Conservation (phyloP, 2,797 vertebrate genomes). For the Amazona ochrocephala region DNA sequence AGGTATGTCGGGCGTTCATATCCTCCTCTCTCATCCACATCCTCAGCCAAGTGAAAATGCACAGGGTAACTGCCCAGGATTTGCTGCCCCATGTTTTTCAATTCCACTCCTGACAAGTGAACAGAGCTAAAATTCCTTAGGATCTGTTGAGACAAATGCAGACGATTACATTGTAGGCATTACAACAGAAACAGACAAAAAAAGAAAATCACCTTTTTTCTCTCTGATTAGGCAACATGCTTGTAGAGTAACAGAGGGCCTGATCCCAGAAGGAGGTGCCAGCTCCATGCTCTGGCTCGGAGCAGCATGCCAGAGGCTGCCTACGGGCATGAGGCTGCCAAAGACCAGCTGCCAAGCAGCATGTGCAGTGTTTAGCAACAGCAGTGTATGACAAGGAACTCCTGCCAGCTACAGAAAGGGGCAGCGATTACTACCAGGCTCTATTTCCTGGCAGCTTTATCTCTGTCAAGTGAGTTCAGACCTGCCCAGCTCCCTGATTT, state of each 20-base stretch:
- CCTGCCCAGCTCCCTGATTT: neutral
- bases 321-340: neutral
- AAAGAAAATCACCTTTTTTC: neutral
- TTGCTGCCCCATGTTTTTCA: slow-evolving; percentile 47
- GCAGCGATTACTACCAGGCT: neutral
- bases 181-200: neutral
- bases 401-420: neutral
- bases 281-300: neutral
- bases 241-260: neutral
- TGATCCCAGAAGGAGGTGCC: neutral
- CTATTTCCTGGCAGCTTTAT: neutral
- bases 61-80: slow-evolving; percentile 50
- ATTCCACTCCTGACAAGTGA: slow-evolving; percentile 52
- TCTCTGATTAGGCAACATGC: neutral
- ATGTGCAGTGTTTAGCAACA: neutral
- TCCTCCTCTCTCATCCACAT: slow-evolving; percentile 59
- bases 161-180: neutral
- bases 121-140: slow-evolving; percentile 64
- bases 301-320: neutral
- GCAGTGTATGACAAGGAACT: neutral
- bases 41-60: slow-evolving; percentile 51
- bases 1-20: neutral
- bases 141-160: slow-evolving; percentile 60
- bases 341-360: neutral
- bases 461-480: neutral